Base-by-base conservation (phyloP, 2,888 invertebrate genomes). In the Arge pagana region DNA sequence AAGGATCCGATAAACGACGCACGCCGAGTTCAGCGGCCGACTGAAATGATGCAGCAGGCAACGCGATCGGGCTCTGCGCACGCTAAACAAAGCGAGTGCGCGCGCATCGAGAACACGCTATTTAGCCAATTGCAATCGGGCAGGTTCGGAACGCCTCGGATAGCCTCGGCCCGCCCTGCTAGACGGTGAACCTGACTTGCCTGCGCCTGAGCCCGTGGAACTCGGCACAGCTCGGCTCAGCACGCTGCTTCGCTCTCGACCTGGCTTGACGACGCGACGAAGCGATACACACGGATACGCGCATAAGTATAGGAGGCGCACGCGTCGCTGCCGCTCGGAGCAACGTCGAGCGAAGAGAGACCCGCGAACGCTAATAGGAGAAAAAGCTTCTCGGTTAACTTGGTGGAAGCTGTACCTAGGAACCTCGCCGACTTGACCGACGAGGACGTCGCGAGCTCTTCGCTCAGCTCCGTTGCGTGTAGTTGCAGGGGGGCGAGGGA, bases 11-110 rank as follows among this genome's bases (percentile, higher is more conserved):
- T 59, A 61, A 59, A 67, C 68, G 62, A 67, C 72, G 65, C 73
- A 74, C 75, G 43, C 43, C 43, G 76, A 70, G 75, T 76, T 76
- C 76, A 76, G 74, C 76, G 76, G 74, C 76, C 76, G 75, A 72
- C 72, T 72, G 70, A 71, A 70, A 75, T 74, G 73, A 76, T 74
- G 72, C 74, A 74, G 68, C 72, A 24, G 15, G 33, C n/a, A 45
- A 33, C 66, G 71, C 66, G 63, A 66, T 66, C 67, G 65, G 64
- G 66, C 65, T 63, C 66, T 66, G 67, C 62, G 60, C 8, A 55
- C 65, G 56, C 60, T 62, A 72, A 72, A 76, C 73, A 76, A 73
- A 72, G 75, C 75, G 58, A 60, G 57, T 74, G 75, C 74, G 75
- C 75, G 75, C 75, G 75, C 70, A 65, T n/a, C 43, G 18, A 30